Percentiles rank a stretch among this genome's conserved stretches.
These are phyloP conservation scores for Sebastes ruberrimus DNA, from an alignment of 2,797 vertebrate genomes.

Conservation along the genomic window DNA sequence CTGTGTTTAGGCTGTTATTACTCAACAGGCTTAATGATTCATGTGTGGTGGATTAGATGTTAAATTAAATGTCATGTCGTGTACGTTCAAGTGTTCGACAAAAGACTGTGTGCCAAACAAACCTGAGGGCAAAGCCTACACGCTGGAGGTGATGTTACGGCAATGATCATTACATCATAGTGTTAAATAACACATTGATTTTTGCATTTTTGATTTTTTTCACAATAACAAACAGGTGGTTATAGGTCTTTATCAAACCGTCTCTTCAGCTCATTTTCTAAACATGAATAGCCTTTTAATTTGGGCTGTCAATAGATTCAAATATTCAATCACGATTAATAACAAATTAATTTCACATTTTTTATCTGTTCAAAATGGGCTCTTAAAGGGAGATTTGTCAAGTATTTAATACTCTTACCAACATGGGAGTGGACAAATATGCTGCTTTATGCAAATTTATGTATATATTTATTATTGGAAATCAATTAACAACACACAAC, in stretches of 20 bases:
- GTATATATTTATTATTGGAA: too few relatives aligned
- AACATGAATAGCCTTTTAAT: not conserved
- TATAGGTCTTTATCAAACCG: not conserved
- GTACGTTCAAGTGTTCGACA: constrained; percentile 13
- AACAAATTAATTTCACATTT: too few relatives aligned
- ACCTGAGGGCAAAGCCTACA: not conserved
- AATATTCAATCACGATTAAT: too few relatives aligned
- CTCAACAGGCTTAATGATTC: constrained; percentile 30
- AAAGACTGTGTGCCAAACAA: not conserved
- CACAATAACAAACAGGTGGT: not conserved
- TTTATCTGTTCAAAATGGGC: too few relatives aligned
- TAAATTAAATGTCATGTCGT: constrained; percentile 47
- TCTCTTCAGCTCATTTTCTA: not conserved
- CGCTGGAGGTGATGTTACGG: not conserved
- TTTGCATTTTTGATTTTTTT: not conserved
- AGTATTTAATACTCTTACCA: too few relatives aligned
- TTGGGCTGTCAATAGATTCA: too few relatives aligned
- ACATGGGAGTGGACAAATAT: too few relatives aligned
- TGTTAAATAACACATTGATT: not conserved
- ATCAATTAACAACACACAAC: too few relatives aligned
- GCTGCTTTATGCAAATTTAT: too few relatives aligned
- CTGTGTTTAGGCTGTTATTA: constrained; percentile 28
- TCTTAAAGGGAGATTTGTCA: too few relatives aligned
- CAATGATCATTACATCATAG: not conserved
- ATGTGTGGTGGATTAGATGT: constrained; percentile 17